These are phyloP conservation scores for Phocoena sinus DNA, from an alignment of 2,113 vertebrate species.

Conservation along the genomic window DNA sequence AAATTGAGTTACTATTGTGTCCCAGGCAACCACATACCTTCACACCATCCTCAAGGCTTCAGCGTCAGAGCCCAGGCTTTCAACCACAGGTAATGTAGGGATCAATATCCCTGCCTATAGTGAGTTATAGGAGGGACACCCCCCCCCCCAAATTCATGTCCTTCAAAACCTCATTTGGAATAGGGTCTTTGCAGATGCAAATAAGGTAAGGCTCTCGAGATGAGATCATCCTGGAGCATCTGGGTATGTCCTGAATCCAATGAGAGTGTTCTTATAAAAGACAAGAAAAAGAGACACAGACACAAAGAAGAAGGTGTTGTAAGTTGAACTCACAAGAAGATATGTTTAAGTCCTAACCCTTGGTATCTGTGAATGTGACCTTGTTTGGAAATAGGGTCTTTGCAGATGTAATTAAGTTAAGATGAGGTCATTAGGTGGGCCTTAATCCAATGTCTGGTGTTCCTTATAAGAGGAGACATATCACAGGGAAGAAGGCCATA, in stretches of 20 bases:
- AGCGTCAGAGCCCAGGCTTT: not conserved
- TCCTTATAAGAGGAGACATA: not conserved
- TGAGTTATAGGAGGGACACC: not conserved
- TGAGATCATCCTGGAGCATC: not conserved
- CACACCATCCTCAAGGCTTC: not conserved
- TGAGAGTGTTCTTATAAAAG: not conserved
- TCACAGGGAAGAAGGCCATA: not conserved
- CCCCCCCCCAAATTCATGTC: accelerated
- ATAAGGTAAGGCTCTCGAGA: not conserved
- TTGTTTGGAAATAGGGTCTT: not conserved
- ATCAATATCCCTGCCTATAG: not conserved
- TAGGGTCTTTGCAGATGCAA: not conserved
- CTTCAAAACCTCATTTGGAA: not conserved
- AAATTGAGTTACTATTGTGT: not conserved
- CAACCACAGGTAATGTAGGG: not conserved
- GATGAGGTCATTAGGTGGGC: not conserved
- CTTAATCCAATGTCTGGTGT: not conserved
- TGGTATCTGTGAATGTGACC: not conserved
- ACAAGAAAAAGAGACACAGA: not conserved
- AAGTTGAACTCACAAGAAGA: not conserved
- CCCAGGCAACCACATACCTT: not conserved
- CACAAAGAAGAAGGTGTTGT: not conserved
- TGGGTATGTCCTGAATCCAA: not conserved
- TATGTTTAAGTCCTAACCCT: not conserved
- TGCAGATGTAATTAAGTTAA: not conserved